Evolutionary conservation across 2,113 vertebrate genomes (phyloP).

Genomic region (Charadrius vociferus): DNA sequence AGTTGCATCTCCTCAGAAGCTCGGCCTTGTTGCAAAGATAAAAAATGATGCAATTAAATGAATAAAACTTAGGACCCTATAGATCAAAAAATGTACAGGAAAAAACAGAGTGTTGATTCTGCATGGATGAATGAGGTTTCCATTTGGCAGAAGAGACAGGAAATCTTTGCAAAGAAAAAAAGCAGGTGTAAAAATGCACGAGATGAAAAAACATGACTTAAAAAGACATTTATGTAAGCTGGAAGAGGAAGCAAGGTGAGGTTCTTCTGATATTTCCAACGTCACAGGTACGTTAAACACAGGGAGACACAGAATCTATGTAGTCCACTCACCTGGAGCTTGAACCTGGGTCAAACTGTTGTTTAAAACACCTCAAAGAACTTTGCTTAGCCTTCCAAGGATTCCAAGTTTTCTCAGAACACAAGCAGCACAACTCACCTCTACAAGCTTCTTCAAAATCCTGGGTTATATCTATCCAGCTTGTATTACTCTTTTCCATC

Average conservation of each 20-base stretch:
- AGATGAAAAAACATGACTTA: neutral
- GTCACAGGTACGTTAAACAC: neutral
- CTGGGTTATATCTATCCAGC: conserved; percentile 95
- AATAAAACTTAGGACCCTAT: fast-evolving
- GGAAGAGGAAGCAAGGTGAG: neutral
- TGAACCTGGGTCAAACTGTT: neutral
- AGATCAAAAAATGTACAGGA: neutral
- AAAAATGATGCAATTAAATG: neutral
- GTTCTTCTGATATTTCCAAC: neutral
- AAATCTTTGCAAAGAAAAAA: neutral
- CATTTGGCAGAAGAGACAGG: neutral
- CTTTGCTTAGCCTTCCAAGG: neutral
- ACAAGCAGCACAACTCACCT: conserved; percentile 75
- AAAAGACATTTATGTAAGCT: neutral
- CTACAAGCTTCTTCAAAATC: conserved; percentile 95
- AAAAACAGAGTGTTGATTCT: neutral
- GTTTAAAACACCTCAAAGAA: neutral
- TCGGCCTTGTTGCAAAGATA: neutral
- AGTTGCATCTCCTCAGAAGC: neutral
- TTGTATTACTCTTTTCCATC: conserved; percentile 88
- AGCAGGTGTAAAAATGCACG: fast-evolving
- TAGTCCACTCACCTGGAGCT: neutral
- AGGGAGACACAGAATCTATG: neutral
- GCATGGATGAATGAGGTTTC: neutral
- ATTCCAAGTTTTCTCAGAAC: neutral